These are phyloP conservation scores for Eueides isabella DNA, from an alignment of 1,140 invertebrate species.

Conservation along the genomic window DNA sequence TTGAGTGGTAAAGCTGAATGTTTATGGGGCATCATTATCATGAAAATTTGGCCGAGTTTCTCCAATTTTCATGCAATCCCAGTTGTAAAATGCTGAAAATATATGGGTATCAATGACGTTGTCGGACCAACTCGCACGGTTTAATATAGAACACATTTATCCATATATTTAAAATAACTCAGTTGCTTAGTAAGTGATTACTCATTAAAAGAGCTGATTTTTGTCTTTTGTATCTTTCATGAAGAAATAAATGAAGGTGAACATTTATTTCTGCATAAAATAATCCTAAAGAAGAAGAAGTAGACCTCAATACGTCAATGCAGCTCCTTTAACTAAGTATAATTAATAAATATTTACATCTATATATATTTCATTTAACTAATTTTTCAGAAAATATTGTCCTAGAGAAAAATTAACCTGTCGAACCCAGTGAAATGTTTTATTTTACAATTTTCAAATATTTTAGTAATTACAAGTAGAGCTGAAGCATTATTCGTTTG, in stretches of 20 bases:
- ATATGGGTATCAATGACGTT: slow-evolving; percentile 48
- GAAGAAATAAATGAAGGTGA: too few relatives aligned
- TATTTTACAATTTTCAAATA: background rate
- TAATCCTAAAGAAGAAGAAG: too few relatives aligned
- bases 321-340: too few relatives aligned
- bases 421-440: background rate
- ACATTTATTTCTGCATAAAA: too few relatives aligned
- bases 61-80: slow-evolving; percentile 53
- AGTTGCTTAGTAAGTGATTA: background rate
- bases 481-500: slow-evolving; percentile 28
- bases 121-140: slow-evolving; percentile 37
- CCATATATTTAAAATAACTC: slow-evolving; percentile 55
- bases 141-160: slow-evolving; percentile 27
- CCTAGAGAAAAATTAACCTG: too few relatives aligned
- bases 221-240: background rate
- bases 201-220: background rate
- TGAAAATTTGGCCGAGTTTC: slow-evolving; percentile 52
- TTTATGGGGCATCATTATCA: slow-evolving; percentile 54
- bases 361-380: too few relatives aligned
- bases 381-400: too few relatives aligned
- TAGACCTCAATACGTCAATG: too few relatives aligned
- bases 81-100: slow-evolving; percentile 53
- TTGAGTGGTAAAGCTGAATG: slow-evolving; percentile 54
- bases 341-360: too few relatives aligned
- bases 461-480: slow-evolving; percentile 5